Evolutionary conservation across 1,140 invertebrate species (phyloP).

Genomic region (Coelopa frigida): DNA sequence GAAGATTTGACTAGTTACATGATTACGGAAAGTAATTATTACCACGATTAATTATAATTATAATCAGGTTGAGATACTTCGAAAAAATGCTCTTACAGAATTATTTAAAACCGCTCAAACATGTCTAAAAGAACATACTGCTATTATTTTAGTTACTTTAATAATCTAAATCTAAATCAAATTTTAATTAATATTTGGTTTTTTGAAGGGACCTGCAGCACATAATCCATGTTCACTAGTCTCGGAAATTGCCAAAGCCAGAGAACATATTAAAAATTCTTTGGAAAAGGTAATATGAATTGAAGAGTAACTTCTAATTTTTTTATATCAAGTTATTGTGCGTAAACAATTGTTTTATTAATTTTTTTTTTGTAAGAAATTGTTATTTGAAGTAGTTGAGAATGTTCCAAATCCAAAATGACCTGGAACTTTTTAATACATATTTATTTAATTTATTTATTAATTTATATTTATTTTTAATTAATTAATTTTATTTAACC

Average conservation of each 20-base stretch:
- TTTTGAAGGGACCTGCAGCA: constrained; percentile 24
- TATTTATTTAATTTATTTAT: not conserved
- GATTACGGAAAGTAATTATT: too few species aligned
- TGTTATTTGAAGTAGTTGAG: not conserved
- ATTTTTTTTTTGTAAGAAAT: not conserved
- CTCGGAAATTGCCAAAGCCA: constrained; percentile 58
- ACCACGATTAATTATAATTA: too few species aligned
- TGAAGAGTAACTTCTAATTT: constrained; percentile 20
- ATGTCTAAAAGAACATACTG: too few species aligned
- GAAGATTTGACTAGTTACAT: too few species aligned
- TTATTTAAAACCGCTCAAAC: too few species aligned
- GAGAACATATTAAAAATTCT: constrained; percentile 59
- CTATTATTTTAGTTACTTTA: too few species aligned
- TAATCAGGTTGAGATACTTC: too few species aligned
- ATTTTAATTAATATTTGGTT: constrained; percentile 2
- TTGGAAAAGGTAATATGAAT: constrained; percentile 52
- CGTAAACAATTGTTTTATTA: not conserved
- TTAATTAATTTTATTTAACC: not conserved
- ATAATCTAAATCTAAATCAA: too few species aligned
- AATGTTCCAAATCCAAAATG: not conserved
- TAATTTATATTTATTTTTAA: not conserved
- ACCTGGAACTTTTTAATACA: not conserved
- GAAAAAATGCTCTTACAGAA: too few species aligned
- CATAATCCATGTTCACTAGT: constrained; percentile 48
- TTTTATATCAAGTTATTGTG: constrained; percentile 12